Percentiles rank a stretch among this genome's conserved stretches.
Conservation (phyloP, 2,113 vertebrate species). For the Ranitomeya variabilis region DNA sequence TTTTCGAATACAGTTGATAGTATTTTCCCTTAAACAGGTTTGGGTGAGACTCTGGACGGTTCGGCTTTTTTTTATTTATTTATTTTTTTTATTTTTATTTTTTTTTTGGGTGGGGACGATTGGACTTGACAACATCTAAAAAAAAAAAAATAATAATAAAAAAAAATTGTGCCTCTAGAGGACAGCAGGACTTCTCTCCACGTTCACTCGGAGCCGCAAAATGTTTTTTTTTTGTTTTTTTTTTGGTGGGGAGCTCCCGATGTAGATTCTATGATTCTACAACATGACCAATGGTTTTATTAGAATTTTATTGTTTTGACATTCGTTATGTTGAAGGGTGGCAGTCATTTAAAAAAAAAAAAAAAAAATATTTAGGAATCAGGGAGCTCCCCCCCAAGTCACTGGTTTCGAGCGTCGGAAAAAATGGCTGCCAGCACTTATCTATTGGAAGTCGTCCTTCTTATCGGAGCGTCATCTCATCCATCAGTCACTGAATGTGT, state of each 20-base stretch:
- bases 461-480: not conserved
- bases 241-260: slow-evolving; percentile 55
- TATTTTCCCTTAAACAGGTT: slow-evolving; percentile 45
- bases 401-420: not conserved
- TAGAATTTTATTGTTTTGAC: not conserved
- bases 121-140: slow-evolving; percentile 51
- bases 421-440: slow-evolving; percentile 24
- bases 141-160: too few species aligned
- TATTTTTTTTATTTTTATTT: not conserved
- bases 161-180: slow-evolving; percentile 68
- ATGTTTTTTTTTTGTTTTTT: slow-evolving; percentile 49
- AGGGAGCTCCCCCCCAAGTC: not conserved
- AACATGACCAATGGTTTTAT: slow-evolving; percentile 17
- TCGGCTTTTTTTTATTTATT: not conserved
- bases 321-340: slow-evolving; percentile 9
- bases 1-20: slow-evolving; percentile 44
- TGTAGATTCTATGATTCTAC: slow-evolving; percentile 48
- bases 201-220: slow-evolving; percentile 64
- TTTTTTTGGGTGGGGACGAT: not conserved
- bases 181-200: slow-evolving; percentile 65
- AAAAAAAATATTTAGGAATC: too few species aligned
- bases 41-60: slow-evolving; percentile 44
- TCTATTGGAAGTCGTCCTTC: not conserved
- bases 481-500: not conserved
- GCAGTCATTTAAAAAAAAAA: not conserved